phyloP scores from a whole-genome alignment of 2,797 vertebrate genomes.

The Uromys caudimaculatus region DNA sequence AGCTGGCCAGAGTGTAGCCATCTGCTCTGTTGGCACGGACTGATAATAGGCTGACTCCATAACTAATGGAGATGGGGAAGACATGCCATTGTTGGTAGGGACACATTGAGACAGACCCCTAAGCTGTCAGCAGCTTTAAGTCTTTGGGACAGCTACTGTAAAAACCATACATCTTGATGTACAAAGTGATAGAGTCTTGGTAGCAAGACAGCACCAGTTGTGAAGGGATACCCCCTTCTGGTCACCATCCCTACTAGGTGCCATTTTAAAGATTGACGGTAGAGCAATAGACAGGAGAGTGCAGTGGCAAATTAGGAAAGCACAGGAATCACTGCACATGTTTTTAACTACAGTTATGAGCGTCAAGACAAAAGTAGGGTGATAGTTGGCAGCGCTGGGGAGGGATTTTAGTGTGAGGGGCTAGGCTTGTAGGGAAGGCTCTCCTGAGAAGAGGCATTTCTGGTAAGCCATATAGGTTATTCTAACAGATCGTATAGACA shows the following conservation, averaged over 20 bases:
- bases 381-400: neutral
- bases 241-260: neutral
- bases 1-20: slow-evolving; percentile 58
- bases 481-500: neutral
- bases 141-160: neutral
- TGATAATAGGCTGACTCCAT: neutral
- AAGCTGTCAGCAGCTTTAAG: neutral
- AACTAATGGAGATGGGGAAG: slow-evolving; percentile 29
- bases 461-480: neutral
- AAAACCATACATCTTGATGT: neutral
- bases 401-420: neutral
- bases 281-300: slow-evolving; percentile 13
- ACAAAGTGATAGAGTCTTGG: neutral
- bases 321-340: neutral
- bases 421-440: neutral
- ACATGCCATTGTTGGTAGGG: neutral
- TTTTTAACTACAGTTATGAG: neutral
- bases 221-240: neutral
- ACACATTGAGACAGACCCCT: neutral
- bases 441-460: neutral
- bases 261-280: neutral
- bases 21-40: slow-evolving; percentile 68
- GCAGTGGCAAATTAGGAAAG: neutral
- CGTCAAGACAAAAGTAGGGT: neutral
- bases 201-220: neutral